Percentiles rank a stretch among this genome's conserved stretches.
Evolutionary conservation across 2,888 invertebrate genomes (phyloP).

Genomic region (Phyto melanocephala): DNA sequence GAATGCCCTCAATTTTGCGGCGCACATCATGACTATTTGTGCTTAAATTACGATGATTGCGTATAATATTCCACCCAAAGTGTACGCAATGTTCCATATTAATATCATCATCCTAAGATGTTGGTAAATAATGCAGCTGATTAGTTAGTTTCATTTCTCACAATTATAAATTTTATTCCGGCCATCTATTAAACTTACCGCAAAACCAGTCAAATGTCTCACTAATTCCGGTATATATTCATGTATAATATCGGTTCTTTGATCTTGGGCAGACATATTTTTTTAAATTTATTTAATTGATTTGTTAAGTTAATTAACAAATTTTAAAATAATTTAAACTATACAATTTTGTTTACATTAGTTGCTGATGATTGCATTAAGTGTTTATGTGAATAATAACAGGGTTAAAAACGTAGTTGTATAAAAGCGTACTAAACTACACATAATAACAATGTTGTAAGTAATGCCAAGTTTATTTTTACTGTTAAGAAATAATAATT

Average conservation of each 20-base stretch:
- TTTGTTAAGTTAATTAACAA: background rate
- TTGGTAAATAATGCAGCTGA: too few relatives aligned
- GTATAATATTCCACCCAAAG: slow-evolving; percentile 75
- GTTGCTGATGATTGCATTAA: background rate
- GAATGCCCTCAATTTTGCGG: slow-evolving; percentile 78
- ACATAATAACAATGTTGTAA: too few relatives aligned
- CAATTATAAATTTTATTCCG: background rate
- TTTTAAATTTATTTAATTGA: background rate
- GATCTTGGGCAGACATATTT: slow-evolving; percentile 68
- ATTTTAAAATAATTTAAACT: background rate
- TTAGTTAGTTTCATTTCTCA: background rate
- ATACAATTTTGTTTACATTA: slow-evolving; percentile 34
- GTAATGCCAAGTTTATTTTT: background rate
- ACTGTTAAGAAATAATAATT: background rate
- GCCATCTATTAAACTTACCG: slow-evolving; percentile 65
- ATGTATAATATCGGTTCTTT: slow-evolving; percentile 70
- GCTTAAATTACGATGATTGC: slow-evolving; percentile 79
- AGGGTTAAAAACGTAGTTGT: background rate
- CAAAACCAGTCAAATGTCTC: slow-evolving; percentile 70
- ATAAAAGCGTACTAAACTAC: background rate
- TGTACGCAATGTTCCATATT: slow-evolving; percentile 78
- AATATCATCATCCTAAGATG: slow-evolving; percentile 76
- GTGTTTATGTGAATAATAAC: background rate
- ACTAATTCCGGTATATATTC: slow-evolving; percentile 72
- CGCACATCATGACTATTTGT: slow-evolving; percentile 79